Evolutionary conservation across 2,797 vertebrate species (phyloP).

Genomic region (Ispidina picta): DNA sequence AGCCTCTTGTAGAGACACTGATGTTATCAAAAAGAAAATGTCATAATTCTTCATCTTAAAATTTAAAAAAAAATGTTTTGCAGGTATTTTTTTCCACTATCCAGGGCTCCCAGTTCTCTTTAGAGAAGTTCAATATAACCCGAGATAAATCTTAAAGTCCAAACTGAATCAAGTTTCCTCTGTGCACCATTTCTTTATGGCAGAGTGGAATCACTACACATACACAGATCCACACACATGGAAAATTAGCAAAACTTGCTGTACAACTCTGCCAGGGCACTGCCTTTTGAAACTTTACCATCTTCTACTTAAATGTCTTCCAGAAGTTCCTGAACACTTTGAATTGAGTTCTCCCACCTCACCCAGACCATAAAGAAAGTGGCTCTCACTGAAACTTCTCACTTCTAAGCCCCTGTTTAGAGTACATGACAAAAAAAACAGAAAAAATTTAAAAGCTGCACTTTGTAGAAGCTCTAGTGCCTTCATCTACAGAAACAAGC

Average conservation of each 20-base stretch:
- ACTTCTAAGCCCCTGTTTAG: background rate
- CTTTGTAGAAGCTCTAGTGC: slow-evolving; percentile 35
- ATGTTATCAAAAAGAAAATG: background rate
- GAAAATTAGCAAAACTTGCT: background rate
- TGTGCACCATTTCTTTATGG: background rate
- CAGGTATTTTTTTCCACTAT: background rate
- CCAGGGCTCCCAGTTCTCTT: background rate
- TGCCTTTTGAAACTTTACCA: background rate
- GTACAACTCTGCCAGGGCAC: background rate
- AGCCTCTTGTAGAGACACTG: background rate
- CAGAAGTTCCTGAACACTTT: background rate
- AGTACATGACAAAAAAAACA: background rate
- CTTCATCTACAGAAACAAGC: slow-evolving; percentile 60
- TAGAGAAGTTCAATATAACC: background rate
- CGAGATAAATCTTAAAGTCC: background rate
- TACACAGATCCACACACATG: background rate
- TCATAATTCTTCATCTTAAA: background rate
- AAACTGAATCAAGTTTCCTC: background rate
- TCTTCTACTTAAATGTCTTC: background rate
- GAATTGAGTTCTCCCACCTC: background rate
- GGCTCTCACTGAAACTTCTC: background rate
- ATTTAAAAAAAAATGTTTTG: background rate
- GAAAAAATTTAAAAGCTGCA: background rate
- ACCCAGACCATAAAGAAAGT: background rate
- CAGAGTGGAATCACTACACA: background rate